These are phyloP conservation scores for Chalcis sispes DNA, from an alignment of 2,888 invertebrate species.

Conservation along the genomic window DNA sequence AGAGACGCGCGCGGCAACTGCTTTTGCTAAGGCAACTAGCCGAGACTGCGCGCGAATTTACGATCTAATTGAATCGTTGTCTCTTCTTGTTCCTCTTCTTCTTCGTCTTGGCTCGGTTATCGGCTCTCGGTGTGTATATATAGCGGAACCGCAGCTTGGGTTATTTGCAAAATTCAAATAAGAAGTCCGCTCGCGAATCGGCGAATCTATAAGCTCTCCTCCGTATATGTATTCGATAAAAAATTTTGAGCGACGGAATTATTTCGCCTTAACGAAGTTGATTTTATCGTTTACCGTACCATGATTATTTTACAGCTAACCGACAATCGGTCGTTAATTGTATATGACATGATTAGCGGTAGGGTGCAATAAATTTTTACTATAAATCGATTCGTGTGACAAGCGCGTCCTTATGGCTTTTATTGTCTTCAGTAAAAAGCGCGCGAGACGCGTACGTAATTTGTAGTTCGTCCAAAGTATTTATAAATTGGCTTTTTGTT, in stretches of 20 bases:
- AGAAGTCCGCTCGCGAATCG: background rate
- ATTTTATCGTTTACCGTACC: constrained; percentile 31
- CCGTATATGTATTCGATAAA: constrained; percentile 30
- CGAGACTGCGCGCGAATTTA: constrained; percentile 49
- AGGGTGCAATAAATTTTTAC: constrained; percentile 12
- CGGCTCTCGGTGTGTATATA: background rate
- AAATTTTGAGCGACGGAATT: constrained; percentile 21
- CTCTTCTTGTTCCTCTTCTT: no score
- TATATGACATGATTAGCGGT: constrained; percentile 10
- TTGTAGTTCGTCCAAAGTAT: no score
- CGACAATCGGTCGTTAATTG: constrained; percentile 25
- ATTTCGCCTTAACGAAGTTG: constrained; percentile 46
- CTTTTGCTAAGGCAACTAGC: no score
- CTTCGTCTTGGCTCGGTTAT: no score
- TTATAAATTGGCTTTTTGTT: no score
- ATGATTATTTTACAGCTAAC: constrained; percentile 43
- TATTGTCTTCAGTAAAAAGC: constrained; percentile 13
- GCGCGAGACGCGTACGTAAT: no score
- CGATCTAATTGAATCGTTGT: constrained; percentile 55
- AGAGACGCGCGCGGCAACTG: background rate
- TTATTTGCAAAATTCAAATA: background rate
- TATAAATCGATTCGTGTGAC: constrained; percentile 14
- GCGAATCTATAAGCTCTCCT: background rate
- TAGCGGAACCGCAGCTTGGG: constrained; percentile 6
- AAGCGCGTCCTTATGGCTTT: constrained; percentile 5